Percentiles rank a stretch among this genome's conserved stretches.
These are phyloP conservation scores for Ennomos fuscantarius DNA, from an alignment of 2,888 invertebrate species.

Conservation along the genomic window DNA sequence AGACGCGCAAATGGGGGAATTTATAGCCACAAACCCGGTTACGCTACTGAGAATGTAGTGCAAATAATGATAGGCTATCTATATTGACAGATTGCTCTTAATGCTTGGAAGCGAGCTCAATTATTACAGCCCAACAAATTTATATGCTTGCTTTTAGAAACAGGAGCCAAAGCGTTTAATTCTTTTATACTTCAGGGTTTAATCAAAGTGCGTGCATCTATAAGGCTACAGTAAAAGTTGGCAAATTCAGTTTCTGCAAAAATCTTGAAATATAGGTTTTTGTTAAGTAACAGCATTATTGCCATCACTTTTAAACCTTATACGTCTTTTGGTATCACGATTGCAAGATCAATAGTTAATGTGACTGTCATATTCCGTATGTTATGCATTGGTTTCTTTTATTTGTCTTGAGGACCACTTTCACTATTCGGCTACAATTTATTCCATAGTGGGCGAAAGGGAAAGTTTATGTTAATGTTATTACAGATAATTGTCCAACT, in stretches of 20 bases:
- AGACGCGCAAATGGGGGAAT: conserved; percentile 60
- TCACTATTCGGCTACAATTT: conserved; percentile 68
- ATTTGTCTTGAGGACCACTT: conserved; percentile 58
- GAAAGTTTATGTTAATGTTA: conserved; percentile 63
- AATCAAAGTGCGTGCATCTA: too few relatives aligned
- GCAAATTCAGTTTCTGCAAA: too few relatives aligned
- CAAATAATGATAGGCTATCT: conserved; percentile 56
- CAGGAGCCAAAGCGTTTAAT: too few relatives aligned
- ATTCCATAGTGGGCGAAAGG: conserved; percentile 59
- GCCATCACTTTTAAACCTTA: too few relatives aligned
- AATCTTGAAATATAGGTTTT: too few relatives aligned
- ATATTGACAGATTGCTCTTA: conserved; percentile 47
- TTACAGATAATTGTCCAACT: conserved; percentile 27
- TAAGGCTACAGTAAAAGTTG: too few relatives aligned
- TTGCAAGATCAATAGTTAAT: conserved; percentile 16
- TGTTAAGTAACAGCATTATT: too few relatives aligned
- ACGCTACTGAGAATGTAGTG: conserved; percentile 45
- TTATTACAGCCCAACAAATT: conserved; percentile 2
- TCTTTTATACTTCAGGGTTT: too few relatives aligned
- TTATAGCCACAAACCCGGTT: conserved; percentile 52
- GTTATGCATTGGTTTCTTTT: conserved; percentile 49
- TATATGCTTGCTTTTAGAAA: too few relatives aligned
- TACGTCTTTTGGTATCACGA: too few relatives aligned
- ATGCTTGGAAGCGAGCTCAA: conserved; percentile 33
- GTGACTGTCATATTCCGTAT: conserved; percentile 34